Evolutionary conservation across 2,797 vertebrate genomes (phyloP), one percentile per base, ranked within the genome.

Genomic region (Mionectes olivaceus): DNA sequence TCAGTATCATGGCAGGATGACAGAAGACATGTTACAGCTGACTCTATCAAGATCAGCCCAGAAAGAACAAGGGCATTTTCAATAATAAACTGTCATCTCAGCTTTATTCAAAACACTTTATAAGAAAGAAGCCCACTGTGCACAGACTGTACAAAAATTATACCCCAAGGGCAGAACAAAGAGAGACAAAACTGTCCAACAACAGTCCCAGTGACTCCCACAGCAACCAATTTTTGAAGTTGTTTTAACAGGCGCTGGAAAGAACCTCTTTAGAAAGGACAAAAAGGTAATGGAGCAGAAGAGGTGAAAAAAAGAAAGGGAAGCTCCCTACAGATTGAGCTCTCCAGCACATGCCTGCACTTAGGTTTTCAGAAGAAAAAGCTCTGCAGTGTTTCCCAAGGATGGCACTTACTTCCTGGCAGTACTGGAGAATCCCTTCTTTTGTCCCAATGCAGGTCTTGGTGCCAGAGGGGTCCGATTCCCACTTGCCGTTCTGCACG

Each of bases 401-500:
- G 15, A 64, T 28, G 3, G 32, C 67, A 96, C 98, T 97, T 96
- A 99, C 98, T 96, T 99, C 98, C 68, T 99, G 99, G 92, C 99
- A 99, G 96, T 99, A 99, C 94, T 99, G 98, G 57, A 99, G 97
- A 96, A 99, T 99, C 43, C 98, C 99, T 95, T 99, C 98, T 95
- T 99, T 99, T 5, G 98, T 98, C 33, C 98, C 97, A 2, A 98
- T 98, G 97, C 99, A 99, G 81, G 97, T 98, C 93, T 99, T 99
- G 85, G 97, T 97, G 61, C 98, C 98, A 0, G 98, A 98, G 8
- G 98, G 98, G 79, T 99, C 99, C 0, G 98, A 96, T 89, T 99
- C 98, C 99, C 99, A 99, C 86, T 99, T 99, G 53, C 98, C 98
- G 0, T 97, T 99, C 98, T 99, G 99, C 64, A 99, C 98, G 0